phyloP scores from a whole-genome alignment of 1,140 invertebrate species.

The Adelges cooleyi region DNA sequence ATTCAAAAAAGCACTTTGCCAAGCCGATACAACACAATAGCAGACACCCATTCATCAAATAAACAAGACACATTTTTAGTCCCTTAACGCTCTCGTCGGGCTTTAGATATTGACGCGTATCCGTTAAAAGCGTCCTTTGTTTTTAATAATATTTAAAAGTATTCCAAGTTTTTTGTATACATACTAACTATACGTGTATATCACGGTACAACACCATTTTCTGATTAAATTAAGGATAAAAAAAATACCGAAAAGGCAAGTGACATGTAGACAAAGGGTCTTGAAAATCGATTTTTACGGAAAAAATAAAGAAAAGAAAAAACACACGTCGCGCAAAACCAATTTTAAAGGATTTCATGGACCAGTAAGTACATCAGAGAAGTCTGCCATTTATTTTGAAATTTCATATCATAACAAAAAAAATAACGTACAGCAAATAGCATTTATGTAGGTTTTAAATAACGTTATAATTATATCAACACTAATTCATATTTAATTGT shows the following conservation, averaged over 20 bases:
- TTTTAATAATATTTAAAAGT: slow-evolving; percentile 15
- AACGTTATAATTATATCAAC: too few relatives aligned
- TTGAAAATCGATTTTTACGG: background rate
- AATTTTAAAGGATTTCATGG: slow-evolving; percentile 4
- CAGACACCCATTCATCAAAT: slow-evolving; percentile 11
- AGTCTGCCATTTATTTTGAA: too few relatives aligned
- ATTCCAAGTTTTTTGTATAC: background rate
- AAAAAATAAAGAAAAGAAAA: too few relatives aligned
- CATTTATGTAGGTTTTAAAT: too few relatives aligned
- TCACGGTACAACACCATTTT: background rate
- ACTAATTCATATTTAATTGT: too few relatives aligned
- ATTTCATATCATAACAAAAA: too few relatives aligned
- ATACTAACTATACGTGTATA: too few relatives aligned
- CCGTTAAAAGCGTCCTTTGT: slow-evolving; percentile 13
- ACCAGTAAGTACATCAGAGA: too few relatives aligned
- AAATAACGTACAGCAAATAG: too few relatives aligned
- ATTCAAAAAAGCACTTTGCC: slow-evolving; percentile 17
- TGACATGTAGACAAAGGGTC: background rate
- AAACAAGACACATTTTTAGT: background rate
- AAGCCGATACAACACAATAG: background rate
- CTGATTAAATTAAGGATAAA: slow-evolving; percentile 2
- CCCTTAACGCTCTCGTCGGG: background rate
- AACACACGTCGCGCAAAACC: background rate
- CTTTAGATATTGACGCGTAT: background rate
- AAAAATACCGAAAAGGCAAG: background rate